phyloP scores from a whole-genome alignment of 2,888 invertebrate genomes.

The Polymixis flavicincta region DNA sequence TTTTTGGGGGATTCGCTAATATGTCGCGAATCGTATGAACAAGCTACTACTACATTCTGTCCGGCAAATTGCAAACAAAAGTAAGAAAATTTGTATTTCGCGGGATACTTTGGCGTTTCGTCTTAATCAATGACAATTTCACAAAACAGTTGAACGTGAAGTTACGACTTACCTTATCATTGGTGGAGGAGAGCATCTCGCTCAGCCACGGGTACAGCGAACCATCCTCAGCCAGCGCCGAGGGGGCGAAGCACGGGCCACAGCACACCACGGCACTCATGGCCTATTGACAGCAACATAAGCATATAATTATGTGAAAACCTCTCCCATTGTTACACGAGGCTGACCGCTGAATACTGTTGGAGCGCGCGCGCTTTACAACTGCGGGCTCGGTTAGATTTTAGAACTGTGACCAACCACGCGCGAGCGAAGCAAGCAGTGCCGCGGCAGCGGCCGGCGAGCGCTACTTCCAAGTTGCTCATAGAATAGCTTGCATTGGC shows the following conservation, averaged over 20 bases:
- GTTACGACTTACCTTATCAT: constrained; percentile 92
- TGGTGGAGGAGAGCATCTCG: constrained; percentile 96
- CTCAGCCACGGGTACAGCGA: constrained; percentile 98
- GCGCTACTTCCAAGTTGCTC: too few relatives aligned
- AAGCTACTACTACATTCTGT: background rate
- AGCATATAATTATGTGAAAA: background rate
- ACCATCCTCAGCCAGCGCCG: constrained; percentile 96
- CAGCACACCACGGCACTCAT: constrained; percentile 99
- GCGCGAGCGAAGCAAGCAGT: too few relatives aligned
- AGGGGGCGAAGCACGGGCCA: constrained; percentile 97
- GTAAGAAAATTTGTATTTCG: background rate
- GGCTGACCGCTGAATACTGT: background rate
- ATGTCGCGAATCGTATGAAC: background rate
- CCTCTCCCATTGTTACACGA: background rate
- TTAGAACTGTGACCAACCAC: too few relatives aligned
- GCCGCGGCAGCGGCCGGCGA: too few relatives aligned
- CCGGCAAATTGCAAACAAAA: background rate
- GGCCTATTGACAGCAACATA: constrained; percentile 91
- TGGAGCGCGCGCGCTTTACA: background rate
- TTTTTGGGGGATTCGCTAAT: background rate
- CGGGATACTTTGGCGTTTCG: background rate
- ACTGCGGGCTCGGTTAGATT: too few relatives aligned
- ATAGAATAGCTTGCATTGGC: too few relatives aligned
- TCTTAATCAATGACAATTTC: background rate
- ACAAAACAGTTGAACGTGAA: background rate